Conservation (phyloP, 2,113 vertebrate genomes). For the Notothenia rossii region DNA sequence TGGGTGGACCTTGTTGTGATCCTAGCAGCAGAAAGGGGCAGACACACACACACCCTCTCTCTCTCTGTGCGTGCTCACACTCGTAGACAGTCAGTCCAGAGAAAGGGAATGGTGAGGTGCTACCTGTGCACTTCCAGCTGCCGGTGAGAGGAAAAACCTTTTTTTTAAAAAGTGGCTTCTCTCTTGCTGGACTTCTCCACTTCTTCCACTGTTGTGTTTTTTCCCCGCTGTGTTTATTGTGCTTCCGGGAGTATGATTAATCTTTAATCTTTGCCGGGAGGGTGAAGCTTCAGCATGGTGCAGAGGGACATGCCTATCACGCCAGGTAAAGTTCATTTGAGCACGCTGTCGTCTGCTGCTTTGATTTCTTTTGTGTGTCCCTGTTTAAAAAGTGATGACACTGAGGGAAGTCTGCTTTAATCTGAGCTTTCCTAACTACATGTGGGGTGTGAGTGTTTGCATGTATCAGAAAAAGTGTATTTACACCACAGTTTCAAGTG, state of each 20-base stretch:
- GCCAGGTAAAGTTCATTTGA: constrained; percentile 73
- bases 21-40: constrained; percentile 57
- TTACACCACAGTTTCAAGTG: background rate
- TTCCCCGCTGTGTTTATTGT: background rate
- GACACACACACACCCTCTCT: constrained; percentile 64
- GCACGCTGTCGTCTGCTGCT: background rate
- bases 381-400: background rate
- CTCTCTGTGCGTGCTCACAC: constrained; percentile 70
- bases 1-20: constrained; percentile 68
- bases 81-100: constrained; percentile 61
- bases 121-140: constrained; percentile 62
- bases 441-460: constrained; percentile 5
- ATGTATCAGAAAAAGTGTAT: background rate
- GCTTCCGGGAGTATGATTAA: constrained; percentile 60
- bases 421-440: background rate
- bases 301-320: constrained; percentile 78
- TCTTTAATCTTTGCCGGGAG: constrained; percentile 41
- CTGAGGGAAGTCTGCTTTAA: background rate
- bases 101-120: constrained; percentile 62
- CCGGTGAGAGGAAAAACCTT: constrained; percentile 25
- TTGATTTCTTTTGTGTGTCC: constrained; percentile 3
- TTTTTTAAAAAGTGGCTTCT: constrained; percentile 31
- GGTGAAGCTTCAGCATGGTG: constrained; percentile 58
- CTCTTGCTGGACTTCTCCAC: constrained; percentile 25
- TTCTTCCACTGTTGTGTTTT: constrained; percentile 13